phyloP scores from a whole-genome alignment of 2,888 invertebrate genomes.

The Ophraella communa region DNA sequence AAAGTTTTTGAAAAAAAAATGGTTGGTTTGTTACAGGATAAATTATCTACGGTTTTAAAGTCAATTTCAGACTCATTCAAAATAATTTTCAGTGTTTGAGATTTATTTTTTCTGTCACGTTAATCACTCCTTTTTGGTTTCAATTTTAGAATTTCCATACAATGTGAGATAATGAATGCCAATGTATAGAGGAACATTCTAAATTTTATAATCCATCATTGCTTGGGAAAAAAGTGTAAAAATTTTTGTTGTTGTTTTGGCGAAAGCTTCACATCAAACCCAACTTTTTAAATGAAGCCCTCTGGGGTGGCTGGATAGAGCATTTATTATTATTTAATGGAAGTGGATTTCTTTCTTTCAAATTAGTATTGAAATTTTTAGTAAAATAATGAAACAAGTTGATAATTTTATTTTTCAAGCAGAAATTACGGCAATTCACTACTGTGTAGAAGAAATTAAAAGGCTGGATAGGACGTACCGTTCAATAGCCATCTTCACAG shows the following conservation, averaged over 20 bases:
- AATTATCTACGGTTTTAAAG: slow-evolving; percentile 17
- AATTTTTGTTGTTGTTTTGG: neutral
- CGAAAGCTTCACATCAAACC: neutral
- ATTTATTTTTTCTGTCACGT: slow-evolving; percentile 21
- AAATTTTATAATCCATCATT: slow-evolving; percentile 1
- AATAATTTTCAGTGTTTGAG: neutral
- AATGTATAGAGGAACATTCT: neutral
- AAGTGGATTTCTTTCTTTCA: neutral
- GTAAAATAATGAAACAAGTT: too few relatives aligned
- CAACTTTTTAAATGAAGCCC: neutral
- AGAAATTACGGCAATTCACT: too few relatives aligned
- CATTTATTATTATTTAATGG: neutral
- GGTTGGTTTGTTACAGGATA: too few relatives aligned
- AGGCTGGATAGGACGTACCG: too few relatives aligned
- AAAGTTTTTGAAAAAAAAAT: too few relatives aligned
- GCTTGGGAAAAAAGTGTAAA: neutral
- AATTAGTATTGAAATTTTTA: too few relatives aligned
- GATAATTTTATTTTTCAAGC: too few relatives aligned
- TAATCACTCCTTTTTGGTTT: slow-evolving; percentile 28
- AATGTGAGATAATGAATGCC: slow-evolving; percentile 15
- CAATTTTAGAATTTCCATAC: slow-evolving; percentile 13
- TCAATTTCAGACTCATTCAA: neutral
- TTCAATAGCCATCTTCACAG: too few relatives aligned
- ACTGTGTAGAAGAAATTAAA: too few relatives aligned
- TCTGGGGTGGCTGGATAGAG: neutral